Percentiles rank a stretch among this genome's conserved stretches.
Evolutionary conservation across 2,113 vertebrate genomes (phyloP).

Genomic region (Manacus vitellinus): DNA sequence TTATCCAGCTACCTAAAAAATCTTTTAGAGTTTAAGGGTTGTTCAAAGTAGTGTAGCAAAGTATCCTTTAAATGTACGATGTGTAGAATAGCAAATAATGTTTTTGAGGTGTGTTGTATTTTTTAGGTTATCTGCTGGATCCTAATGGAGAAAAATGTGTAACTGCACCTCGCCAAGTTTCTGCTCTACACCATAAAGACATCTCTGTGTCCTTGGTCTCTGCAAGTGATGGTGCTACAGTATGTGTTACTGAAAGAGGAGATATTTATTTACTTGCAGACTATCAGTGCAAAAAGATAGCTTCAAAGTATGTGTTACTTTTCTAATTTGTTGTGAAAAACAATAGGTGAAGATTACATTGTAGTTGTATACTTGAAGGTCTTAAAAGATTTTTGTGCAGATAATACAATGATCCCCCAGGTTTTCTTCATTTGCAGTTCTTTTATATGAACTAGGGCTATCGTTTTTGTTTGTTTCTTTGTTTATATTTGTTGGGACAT

Average conservation of each 20-base stretch:
- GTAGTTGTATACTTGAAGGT: neutral
- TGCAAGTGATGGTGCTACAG: constrained; percentile 92
- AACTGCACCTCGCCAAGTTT: constrained; percentile 89
- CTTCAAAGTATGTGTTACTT: constrained; percentile 85
- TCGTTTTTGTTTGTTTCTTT: neutral
- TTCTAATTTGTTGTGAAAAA: neutral
- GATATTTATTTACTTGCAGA: constrained; percentile 92
- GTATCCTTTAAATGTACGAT: neutral
- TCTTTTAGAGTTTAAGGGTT: neutral
- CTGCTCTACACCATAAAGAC: constrained; percentile 92
- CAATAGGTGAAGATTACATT: neutral
- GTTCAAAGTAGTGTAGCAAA: neutral
- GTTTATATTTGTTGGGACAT: neutral
- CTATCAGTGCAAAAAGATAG: constrained; percentile 97
- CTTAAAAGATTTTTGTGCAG: neutral
- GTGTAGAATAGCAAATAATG: neutral
- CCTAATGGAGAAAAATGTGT: constrained; percentile 93
- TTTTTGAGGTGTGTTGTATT: neutral
- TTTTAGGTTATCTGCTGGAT: constrained; percentile 89
- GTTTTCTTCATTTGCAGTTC: neutral
- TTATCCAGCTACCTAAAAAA: neutral
- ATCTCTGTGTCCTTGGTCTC: constrained; percentile 84
- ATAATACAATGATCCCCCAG: neutral
- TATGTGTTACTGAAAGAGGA: constrained; percentile 90
- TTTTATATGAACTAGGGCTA: neutral